These are phyloP conservation scores for Pomacea maculata DNA, from an alignment of 1,140 invertebrate species.

Conservation along the genomic window DNA sequence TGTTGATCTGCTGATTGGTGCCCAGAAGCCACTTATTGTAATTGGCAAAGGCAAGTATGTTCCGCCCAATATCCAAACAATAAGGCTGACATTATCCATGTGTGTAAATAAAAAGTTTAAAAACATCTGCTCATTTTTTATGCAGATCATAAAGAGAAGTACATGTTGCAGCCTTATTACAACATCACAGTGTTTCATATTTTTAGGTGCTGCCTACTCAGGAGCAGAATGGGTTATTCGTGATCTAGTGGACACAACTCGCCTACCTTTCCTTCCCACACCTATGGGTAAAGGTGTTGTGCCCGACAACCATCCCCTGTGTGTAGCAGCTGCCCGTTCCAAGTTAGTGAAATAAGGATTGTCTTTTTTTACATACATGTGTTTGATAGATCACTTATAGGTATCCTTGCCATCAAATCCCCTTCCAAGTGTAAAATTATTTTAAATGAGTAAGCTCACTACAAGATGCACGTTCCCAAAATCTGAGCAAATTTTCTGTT, in stretches of 20 bases:
- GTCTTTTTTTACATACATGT: not conserved
- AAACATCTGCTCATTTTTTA: too few relatives aligned
- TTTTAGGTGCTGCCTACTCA: constrained; percentile 80
- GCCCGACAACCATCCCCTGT: constrained; percentile 79
- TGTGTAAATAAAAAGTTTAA: too few relatives aligned
- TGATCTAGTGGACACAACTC: constrained; percentile 76
- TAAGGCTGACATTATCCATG: not conserved
- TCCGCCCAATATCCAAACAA: not conserved
- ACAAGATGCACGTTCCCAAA: too few relatives aligned
- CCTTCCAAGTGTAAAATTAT: too few relatives aligned
- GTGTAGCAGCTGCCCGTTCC: constrained; percentile 87
- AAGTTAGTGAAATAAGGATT: constrained; percentile 48
- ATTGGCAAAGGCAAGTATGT: constrained; percentile 82
- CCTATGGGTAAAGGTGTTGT: constrained; percentile 98
- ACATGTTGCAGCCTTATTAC: not conserved
- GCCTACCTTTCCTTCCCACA: constrained; percentile 89
- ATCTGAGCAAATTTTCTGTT: too few relatives aligned
- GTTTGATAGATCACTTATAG: too few relatives aligned
- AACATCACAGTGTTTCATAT: not conserved
- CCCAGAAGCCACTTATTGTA: constrained; percentile 86
- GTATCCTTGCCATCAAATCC: too few relatives aligned
- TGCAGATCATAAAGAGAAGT: too few relatives aligned
- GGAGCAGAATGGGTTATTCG: constrained; percentile 77
- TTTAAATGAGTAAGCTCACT: too few relatives aligned
- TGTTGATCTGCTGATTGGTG: constrained; percentile 74